These are phyloP conservation scores for Eulemur rufifrons DNA, from an alignment of 2,113 vertebrate species.

Conservation along the genomic window DNA sequence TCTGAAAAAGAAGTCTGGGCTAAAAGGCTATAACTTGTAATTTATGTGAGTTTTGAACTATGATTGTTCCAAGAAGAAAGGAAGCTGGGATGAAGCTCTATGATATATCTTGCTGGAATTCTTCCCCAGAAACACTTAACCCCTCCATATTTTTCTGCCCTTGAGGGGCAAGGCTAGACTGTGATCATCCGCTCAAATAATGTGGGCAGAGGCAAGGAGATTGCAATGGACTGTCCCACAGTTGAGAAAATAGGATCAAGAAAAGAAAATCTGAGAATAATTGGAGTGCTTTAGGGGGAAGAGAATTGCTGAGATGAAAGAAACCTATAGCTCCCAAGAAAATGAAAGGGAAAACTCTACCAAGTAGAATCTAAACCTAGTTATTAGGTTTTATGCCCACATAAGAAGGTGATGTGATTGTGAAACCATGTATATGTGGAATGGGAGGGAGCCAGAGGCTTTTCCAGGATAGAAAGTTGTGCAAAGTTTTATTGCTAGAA, in stretches of 20 bases:
- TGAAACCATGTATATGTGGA: not conserved
- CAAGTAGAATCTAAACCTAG: not conserved
- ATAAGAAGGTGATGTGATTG: not conserved
- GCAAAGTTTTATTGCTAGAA: not conserved
- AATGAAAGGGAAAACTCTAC: not conserved
- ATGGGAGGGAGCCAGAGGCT: not conserved
- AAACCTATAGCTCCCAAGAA: not conserved
- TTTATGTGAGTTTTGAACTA: not conserved
- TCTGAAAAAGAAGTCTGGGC: not conserved
- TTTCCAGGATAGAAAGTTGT: not conserved
- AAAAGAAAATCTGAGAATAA: constrained; percentile 7
- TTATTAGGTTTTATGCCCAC: not conserved
- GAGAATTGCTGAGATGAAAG: not conserved
- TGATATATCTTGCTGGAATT: not conserved
- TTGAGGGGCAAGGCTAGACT: not conserved
- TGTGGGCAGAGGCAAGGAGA: not conserved
- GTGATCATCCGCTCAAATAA: not conserved
- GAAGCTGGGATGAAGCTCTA: not conserved
- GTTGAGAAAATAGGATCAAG: not conserved
- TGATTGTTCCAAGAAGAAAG: not conserved
- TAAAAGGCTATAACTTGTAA: not conserved
- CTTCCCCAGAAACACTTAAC: not conserved
- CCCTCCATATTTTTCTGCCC: not conserved
- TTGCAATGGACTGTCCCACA: not conserved
- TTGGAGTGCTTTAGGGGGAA: not conserved